Percentiles rank a stretch among this genome's conserved stretches.
phyloP scores from a whole-genome alignment of 2,797 vertebrate genomes.

The Propithecus perrieri region DNA sequence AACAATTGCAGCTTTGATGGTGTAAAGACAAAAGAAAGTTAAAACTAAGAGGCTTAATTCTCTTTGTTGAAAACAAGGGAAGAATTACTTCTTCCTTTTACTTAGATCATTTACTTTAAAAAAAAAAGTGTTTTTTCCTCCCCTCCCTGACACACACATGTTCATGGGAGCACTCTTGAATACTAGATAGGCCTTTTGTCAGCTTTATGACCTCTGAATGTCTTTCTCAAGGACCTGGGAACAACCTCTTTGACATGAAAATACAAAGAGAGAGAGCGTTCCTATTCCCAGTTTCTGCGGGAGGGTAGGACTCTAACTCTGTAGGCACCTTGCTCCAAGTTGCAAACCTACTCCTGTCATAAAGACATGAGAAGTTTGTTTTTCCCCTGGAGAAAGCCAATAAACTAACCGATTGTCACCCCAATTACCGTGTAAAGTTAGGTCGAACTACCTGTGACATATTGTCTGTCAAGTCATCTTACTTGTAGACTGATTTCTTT shows the following conservation, averaged over 20 bases:
- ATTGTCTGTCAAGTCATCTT: not conserved
- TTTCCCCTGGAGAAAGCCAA: not conserved
- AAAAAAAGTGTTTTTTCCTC: not conserved
- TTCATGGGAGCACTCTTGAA: not conserved
- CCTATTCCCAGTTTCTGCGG: not conserved
- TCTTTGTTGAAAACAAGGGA: not conserved
- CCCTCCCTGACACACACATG: not conserved
- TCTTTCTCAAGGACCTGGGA: not conserved
- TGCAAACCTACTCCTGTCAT: not conserved
- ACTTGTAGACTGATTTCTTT: not conserved
- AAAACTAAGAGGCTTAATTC: not conserved
- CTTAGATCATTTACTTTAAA: not conserved
- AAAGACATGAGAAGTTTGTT: not conserved
- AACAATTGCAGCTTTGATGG: not conserved
- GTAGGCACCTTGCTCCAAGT: not conserved
- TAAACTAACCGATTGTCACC: not conserved
- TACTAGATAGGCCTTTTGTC: not conserved
- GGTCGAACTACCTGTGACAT: not conserved
- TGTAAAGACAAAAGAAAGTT: not conserved
- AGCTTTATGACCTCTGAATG: not conserved
- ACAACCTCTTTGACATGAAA: not conserved
- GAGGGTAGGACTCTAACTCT: not conserved
- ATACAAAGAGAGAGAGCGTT: not conserved
- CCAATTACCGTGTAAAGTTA: not conserved
- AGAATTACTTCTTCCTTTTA: not conserved